Percentiles rank a stretch among this genome's conserved stretches.
These are phyloP conservation scores for Lasiommata megera DNA, from an alignment of 2,888 invertebrate species.

Conservation along the genomic window DNA sequence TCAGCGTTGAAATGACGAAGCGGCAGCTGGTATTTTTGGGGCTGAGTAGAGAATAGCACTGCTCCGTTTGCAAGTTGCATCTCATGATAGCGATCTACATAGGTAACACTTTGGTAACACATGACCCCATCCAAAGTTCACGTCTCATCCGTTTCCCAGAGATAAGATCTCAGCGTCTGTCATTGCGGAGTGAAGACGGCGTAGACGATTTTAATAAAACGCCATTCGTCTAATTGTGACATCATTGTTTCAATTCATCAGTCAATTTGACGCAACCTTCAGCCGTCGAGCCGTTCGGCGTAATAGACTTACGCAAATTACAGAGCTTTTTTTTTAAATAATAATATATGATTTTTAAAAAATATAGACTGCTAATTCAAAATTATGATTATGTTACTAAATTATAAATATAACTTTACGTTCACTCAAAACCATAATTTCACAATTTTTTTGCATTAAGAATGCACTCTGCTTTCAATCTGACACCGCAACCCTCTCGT, in stretches of 20 bases:
- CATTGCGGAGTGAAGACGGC: conserved; percentile 41
- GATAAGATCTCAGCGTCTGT: conserved; percentile 52
- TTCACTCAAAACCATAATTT: too few species aligned
- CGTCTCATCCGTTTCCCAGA: conserved; percentile 44
- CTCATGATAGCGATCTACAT: conserved; percentile 26
- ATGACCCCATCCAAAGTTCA: conserved; percentile 36
- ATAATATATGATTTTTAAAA: background rate
- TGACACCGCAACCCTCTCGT: too few species aligned
- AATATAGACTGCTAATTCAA: too few species aligned
- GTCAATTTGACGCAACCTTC: conserved; percentile 58
- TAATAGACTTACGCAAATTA: conserved; percentile 20
- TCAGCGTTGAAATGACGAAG: background rate
- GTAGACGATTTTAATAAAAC: conserved; percentile 43
- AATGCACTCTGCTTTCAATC: too few species aligned
- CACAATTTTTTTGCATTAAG: too few species aligned
- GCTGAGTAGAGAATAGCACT: background rate
- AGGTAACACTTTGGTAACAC: conserved; percentile 30
- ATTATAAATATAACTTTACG: too few species aligned
- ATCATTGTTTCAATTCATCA: conserved; percentile 72
- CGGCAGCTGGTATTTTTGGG: background rate
- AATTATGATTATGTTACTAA: too few species aligned
- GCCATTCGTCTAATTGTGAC: conserved; percentile 66
- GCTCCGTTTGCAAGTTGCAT: conserved; percentile 6
- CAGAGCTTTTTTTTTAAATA: conserved; percentile 15
- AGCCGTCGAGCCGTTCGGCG: conserved; percentile 34